Evolutionary conservation across 1,140 invertebrate genomes (phyloP), one percentile per base, ranked within the genome.

Genomic region (Halesus radiatus): DNA sequence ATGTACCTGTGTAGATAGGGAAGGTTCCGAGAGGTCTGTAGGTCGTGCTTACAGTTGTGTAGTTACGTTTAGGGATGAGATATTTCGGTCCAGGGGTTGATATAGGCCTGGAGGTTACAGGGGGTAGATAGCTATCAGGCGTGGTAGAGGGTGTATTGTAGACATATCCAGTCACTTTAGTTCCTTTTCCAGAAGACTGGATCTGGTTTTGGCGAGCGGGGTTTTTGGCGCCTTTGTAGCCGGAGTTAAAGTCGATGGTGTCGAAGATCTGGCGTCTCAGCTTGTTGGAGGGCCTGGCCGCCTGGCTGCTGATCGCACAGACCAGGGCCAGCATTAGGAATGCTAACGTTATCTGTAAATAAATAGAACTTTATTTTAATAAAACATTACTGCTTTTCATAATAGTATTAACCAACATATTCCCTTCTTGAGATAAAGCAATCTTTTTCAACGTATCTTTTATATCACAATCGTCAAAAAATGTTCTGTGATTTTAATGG

Each of bases 191-290:
- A 13, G 13, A 26, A 16, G 23, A 66, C 56, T 60, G 18, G 22
- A 66, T 22, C 10, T n/a, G 22, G 29, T 66, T 66, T 32, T 66
- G 62, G 18, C 56, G 56, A 20, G 56, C 20, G 56, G 56, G 56
- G 18, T 5, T 18, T 10, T 29, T 66, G 62, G 62, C 23, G 13
- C 22, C 32, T 16, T 66, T 66, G 23, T 29, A 29, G 62, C 62
- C 62, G 22, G 62, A 29, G 23, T 66, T 66, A 13, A 66, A 66
- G 62, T 66, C 62, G 62, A 66, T 66, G 1, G 62, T 29, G 13
- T 66, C 26, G 26, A 66, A 66, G 62, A 66, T 32, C 29, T 66
- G 62, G 10, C 62, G 62, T 23, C 29, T 60, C 56, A 60, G 56
- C 56, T 23, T 60, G 37, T 45, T 18, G 56, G 56, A 22, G 20